These are phyloP conservation scores for Malacoraja senta DNA, from an alignment of 2,797 vertebrate species.

Conservation along the genomic window DNA sequence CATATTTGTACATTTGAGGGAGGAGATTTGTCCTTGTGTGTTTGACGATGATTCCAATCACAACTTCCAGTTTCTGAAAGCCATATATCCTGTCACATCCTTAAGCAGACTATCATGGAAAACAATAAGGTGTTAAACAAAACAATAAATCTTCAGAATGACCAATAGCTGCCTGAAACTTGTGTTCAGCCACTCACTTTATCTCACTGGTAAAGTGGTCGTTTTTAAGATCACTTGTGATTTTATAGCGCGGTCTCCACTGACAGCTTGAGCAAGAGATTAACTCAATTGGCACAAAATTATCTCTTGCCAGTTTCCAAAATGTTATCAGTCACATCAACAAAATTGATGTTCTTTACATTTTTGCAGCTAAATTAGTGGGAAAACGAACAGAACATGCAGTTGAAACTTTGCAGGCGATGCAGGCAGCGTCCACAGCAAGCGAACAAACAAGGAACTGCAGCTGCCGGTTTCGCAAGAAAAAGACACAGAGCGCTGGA, in stretches of 20 bases:
- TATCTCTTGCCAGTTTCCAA: neutral
- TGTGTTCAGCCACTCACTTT: no score
- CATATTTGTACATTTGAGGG: neutral
- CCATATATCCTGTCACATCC: conserved; percentile 9
- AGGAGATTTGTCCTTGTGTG: conserved; percentile 10
- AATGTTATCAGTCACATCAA: neutral
- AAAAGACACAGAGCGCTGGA: no score
- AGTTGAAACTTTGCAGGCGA: no score
- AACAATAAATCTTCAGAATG: conserved; percentile 33
- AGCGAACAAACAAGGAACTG: no score
- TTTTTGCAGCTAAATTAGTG: neutral
- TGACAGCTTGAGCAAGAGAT: neutral
- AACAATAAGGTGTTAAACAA: conserved; percentile 28
- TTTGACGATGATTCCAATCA: neutral
- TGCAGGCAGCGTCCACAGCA: no score
- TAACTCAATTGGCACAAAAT: neutral
- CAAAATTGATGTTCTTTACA: neutral
- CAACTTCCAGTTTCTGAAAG: neutral
- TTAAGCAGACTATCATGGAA: conserved; percentile 13
- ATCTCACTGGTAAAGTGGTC: conserved; percentile 10
- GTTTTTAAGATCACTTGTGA: neutral
- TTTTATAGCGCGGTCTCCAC: neutral
- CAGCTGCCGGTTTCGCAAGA: no score
- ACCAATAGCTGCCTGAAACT: neutral
- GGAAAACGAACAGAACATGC: no score